Conservation (phyloP, 2,888 invertebrate genomes). For the Platycnemis pennipes region DNA sequence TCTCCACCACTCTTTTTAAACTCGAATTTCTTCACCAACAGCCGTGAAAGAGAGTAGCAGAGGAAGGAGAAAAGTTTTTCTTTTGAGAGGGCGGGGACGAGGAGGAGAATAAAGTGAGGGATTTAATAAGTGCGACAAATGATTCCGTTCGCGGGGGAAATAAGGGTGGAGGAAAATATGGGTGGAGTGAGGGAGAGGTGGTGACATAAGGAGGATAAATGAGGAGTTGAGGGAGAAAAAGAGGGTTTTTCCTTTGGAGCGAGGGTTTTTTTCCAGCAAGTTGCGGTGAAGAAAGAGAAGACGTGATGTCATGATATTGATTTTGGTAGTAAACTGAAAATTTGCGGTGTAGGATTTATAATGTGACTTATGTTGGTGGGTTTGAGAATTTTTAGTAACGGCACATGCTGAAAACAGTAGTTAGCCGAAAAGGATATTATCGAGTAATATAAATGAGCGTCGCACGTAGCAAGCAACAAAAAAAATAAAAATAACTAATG, state of each 20-base stretch:
- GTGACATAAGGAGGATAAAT: background rate
- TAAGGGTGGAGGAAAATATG: background rate
- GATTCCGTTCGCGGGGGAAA: slow-evolving; percentile 8
- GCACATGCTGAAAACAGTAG: too few relatives aligned
- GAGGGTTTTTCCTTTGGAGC: background rate
- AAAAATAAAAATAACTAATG: too few relatives aligned
- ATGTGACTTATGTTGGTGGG: too few relatives aligned
- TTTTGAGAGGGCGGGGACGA: background rate
- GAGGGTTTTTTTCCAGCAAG: background rate
- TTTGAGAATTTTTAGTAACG: too few relatives aligned
- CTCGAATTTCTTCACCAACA: slow-evolving; percentile 40
- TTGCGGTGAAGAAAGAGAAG: too few relatives aligned
- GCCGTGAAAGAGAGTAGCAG: background rate
- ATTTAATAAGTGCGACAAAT: slow-evolving; percentile 66
- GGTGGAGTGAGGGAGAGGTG: background rate
- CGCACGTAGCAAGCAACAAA: too few relatives aligned
- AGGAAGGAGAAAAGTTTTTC: background rate
- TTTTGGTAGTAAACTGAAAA: too few relatives aligned
- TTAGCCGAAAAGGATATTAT: too few relatives aligned
- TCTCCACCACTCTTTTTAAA: background rate
- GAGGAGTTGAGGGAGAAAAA: background rate
- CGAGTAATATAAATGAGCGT: too few relatives aligned
- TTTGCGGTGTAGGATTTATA: too few relatives aligned
- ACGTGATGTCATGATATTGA: too few relatives aligned
- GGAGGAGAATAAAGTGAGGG: slow-evolving; percentile 45